Percentiles rank a stretch among this genome's conserved stretches.
Conservation (phyloP, 2,113 vertebrate species). For the Columba livia region DNA sequence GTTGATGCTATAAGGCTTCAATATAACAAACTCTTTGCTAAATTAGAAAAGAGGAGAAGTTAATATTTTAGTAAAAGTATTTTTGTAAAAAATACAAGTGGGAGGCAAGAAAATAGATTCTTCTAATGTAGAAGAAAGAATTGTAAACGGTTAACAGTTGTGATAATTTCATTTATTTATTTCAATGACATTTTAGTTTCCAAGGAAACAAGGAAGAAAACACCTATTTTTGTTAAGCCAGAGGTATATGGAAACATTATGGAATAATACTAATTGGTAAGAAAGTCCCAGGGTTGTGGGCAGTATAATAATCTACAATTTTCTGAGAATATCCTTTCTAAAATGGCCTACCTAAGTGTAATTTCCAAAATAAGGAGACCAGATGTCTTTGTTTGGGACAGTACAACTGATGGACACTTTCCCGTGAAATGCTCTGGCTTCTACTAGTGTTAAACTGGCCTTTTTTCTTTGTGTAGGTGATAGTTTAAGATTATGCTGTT, state of each 20-base stretch:
- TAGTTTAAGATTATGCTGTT: not conserved
- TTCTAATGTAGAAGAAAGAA: not conserved
- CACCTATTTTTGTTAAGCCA: not conserved
- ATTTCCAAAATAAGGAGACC: conserved; percentile 39
- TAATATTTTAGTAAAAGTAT: not conserved
- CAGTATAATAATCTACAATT: conserved; percentile 47
- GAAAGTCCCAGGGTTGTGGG: not conserved
- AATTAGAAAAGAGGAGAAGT: not conserved
- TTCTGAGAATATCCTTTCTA: conserved; percentile 51
- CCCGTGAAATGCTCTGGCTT: not conserved
- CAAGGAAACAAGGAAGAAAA: not conserved
- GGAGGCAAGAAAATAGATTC: not conserved
- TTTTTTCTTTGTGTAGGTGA: not conserved
- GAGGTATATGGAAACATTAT: not conserved
- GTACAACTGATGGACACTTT: not conserved
- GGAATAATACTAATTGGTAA: conserved; percentile 16
- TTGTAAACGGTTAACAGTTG: not conserved
- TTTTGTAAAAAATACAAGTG: not conserved
- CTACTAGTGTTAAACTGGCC: not conserved
- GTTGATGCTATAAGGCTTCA: not conserved
- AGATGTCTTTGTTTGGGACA: conserved; percentile 4
- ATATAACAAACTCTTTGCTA: not conserved
- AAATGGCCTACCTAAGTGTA: conserved; percentile 7
- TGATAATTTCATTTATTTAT: not conserved
- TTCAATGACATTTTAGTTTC: not conserved